Percentiles rank a stretch among this genome's conserved stretches.
phyloP scores from a whole-genome alignment of 2,113 vertebrate species.

The Cyanoderma ruficeps region DNA sequence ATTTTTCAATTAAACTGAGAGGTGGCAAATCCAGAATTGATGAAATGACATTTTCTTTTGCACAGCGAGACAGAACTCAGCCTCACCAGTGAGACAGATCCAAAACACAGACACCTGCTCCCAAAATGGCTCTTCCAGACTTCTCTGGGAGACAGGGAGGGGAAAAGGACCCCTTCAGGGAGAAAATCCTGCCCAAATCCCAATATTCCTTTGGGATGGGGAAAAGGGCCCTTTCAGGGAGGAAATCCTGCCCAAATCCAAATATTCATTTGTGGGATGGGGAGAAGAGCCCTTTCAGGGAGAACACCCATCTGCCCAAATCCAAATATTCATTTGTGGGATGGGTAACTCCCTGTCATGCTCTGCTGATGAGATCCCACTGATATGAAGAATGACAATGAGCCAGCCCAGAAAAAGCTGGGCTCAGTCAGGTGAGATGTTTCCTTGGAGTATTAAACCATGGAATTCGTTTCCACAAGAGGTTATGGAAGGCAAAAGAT shows the following conservation, averaged over 20 bases:
- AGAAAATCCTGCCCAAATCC: background rate
- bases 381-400: background rate
- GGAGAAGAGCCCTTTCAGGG: background rate
- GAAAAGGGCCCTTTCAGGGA: background rate
- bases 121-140: background rate
- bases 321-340: background rate
- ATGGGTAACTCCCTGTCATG: background rate
- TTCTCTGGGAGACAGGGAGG: background rate
- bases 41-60: conserved; percentile 16
- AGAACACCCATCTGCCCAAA: background rate
- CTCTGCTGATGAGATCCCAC: background rate
- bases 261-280: background rate
- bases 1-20: conserved; percentile 38
- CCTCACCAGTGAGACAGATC: background rate
- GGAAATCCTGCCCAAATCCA: background rate
- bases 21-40: conserved; percentile 26
- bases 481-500: background rate
- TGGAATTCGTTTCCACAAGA: background rate
- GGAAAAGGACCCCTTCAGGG: background rate
- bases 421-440: background rate
- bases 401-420: background rate
- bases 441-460: background rate
- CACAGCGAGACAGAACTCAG: background rate
- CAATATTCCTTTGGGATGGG: background rate
- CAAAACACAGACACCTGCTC: background rate